Base-by-base conservation (phyloP, 2,888 invertebrate species). In the Luperina testacea region DNA sequence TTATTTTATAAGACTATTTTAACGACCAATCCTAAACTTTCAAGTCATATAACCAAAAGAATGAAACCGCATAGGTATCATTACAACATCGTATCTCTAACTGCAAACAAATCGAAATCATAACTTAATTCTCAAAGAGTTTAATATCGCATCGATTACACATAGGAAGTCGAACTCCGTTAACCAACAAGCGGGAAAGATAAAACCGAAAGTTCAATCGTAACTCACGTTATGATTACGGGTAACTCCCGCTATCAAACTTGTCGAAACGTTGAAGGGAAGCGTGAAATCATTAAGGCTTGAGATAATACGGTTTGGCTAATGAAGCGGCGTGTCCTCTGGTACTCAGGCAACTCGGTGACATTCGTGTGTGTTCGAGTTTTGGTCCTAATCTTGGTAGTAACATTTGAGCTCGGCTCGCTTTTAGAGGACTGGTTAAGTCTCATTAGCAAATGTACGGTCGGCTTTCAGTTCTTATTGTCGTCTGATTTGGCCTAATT, bases 211-310 rank as follows among this genome's bases (percentile, higher is more conserved):
- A 95, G 92, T 95, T 95, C 91, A 93, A 93, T 93, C 94, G 93
- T 94, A 93, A 94, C 92, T 94, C 91, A 93, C 88, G 92, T 92
- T 93, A 93, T 94, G 92, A 95, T 95, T 94, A 93, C 92, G 88
- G 87, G 90, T 88, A 85, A 82, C 91, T 84, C 90, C 86, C 86
- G 88, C 92, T 91, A 94, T 94, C 92, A 92, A 92, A 93, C 86
- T 92, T 90, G 90, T 89, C 88, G 91, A 90, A 91, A 90, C 86
- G 88, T 84, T 92, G 92, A 92, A 93, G 91, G 93, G 93, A 92
- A 93, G 93, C 94, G 94, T 94, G 93, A 95, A 95, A 95, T 95
- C 94, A 94, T 95, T 94, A 95, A 92, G 92, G 92, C 92, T 91
- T 90, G 90, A 93, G 92, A 95, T 95, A 95, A 95, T 95, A 94